A percentile compares a stretch with the other conserved stretches of the same genome.
Evolutionary conservation across 2,797 vertebrate genomes (phyloP).

Genomic region (Pelobates cultripes): DNA sequence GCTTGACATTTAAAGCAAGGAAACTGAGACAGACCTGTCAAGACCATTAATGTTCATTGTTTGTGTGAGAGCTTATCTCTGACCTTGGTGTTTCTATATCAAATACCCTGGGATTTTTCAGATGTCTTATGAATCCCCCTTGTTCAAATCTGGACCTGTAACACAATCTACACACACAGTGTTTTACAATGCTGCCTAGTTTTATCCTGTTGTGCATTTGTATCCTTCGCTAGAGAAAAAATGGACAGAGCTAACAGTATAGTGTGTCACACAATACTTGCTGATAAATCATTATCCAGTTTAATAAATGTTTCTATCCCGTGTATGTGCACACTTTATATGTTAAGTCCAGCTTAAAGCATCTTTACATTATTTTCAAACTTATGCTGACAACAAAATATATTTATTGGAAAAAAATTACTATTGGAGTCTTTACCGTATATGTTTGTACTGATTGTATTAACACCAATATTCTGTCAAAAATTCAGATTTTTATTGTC

Average conservation of each 20-base stretch:
- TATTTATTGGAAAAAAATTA: no score
- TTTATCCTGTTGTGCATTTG: conserved; percentile 11
- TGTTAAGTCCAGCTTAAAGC: no score
- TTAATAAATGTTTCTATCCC: no score
- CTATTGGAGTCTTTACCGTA: no score
- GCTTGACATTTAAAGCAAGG: conserved; percentile 10
- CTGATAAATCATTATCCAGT: conserved; percentile 28
- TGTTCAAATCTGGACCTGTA: conserved; percentile 18
- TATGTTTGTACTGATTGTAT: no score
- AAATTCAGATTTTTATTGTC: no score
- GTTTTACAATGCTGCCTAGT: conserved; percentile 8
- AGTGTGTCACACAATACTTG: conserved; percentile 35
- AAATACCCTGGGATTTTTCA: conserved; percentile 18
- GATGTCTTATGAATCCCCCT: not conserved
- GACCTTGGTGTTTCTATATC: conserved; percentile 40
- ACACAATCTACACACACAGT: conserved; percentile 31
- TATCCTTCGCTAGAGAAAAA: conserved; percentile 25
- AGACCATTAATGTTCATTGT: conserved; percentile 15
- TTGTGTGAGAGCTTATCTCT: conserved; percentile 27
- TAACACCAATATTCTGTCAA: no score
- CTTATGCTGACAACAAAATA: not conserved
- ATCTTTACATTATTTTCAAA: conserved; percentile 21
- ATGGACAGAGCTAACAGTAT: conserved; percentile 11
- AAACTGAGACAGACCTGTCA: conserved; percentile 24
- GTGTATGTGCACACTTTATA: no score